Evolutionary conservation across 2,888 invertebrate species (phyloP), one percentile per base, ranked within the genome.

Genomic region (Lycia hirtaria): DNA sequence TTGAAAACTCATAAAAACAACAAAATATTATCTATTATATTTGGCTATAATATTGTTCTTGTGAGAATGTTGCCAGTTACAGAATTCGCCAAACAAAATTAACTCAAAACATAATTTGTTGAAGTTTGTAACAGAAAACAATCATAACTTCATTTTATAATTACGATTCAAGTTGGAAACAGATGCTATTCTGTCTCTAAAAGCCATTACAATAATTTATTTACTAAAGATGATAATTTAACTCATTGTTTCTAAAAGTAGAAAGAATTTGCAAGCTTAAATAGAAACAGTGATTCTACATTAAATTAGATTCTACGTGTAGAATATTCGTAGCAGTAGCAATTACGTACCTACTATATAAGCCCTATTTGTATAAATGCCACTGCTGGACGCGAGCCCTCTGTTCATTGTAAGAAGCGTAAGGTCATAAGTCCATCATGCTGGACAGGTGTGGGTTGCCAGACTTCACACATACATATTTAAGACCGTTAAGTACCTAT

Each of bases 51-150:
- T 15, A 33, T 20, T 9, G 9, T 24, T 12, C 12, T 26, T 33
- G 5, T 17, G 47, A 66, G 97, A 95, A 45, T 93, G 90, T 63
- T 86, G 50, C 14, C 28, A 37, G 28, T 19, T 40, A 40, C 50
- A 45, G 30, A 24, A 12, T 35, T 47, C 30, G 22, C 54, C 54
- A 40, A 43, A 56, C 28, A 35, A 40, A 33, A 48, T 54, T 47
- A 47, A 41, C 47, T 48, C 10, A 19, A 32, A 38, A 35, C 40
- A 54, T 24, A 54, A 41, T 47, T 33, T 22, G 53, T 45, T 40
- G 30, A 44, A 56, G 49, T 56, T 48, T 43, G 17, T 17, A 14
- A 48, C 41, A 50, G 45, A 40, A 56, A 54, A 54, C 47, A 54
- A 54, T 48, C 47, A 40, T 54, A 54, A 47, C 45, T 54, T 54